phyloP scores from a whole-genome alignment of 1,140 invertebrate species.

The Drosophila varians region DNA sequence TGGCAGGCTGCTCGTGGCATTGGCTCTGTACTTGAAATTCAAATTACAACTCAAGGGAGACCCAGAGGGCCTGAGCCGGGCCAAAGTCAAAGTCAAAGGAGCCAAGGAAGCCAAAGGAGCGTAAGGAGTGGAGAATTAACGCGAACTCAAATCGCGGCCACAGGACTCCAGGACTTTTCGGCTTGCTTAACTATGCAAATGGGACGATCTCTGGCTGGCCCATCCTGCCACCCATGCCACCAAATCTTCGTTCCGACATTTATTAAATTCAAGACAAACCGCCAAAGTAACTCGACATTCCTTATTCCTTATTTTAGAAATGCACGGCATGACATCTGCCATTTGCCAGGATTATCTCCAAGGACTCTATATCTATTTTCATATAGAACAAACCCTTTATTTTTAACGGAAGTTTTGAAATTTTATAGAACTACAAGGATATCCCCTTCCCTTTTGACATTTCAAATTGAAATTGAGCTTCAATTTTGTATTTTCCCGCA shows the following conservation, averaged over 20 bases:
- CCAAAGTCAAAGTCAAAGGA: constrained; percentile 7
- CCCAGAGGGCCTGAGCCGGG: not conserved
- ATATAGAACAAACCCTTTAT: too few species aligned
- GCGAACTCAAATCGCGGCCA: constrained; percentile 33
- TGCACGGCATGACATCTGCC: not conserved
- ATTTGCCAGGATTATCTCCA: too few species aligned
- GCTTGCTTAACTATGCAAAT: constrained; percentile 39
- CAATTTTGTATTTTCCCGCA: not conserved
- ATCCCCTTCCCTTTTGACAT: not conserved
- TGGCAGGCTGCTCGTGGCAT: constrained; percentile 31
- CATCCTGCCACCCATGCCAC: constrained; percentile 4
- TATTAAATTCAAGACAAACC: constrained; percentile 35
- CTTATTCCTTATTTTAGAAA: not conserved
- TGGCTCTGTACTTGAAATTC: constrained; percentile 66
- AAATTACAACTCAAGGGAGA: constrained; percentile 65
- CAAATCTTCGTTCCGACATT: constrained; percentile 28
- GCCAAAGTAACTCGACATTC: constrained; percentile 15
- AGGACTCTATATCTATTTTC: too few species aligned
- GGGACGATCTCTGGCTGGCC: constrained; percentile 17
- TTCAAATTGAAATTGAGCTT: not conserved
- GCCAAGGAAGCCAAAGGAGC: not conserved
- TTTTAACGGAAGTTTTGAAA: not conserved
- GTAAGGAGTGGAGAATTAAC: constrained; percentile 35
- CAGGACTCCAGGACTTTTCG: constrained; percentile 10
- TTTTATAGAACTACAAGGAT: not conserved